Evolutionary conservation across 2,113 vertebrate genomes (phyloP), one percentile per base, ranked within the genome.

Genomic region (Falco punctatus): DNA sequence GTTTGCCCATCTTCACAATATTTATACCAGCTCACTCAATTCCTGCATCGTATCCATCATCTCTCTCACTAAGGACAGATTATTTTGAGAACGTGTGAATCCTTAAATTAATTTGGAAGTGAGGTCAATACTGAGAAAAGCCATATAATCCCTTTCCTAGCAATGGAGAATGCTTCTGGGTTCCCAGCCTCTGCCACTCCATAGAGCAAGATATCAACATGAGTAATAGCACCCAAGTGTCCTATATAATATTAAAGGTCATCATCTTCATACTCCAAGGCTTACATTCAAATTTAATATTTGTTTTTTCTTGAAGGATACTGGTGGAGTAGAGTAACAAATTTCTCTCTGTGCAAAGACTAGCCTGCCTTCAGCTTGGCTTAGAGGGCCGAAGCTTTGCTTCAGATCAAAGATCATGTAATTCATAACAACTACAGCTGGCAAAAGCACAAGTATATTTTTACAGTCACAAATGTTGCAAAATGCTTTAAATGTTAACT

Each of bases 31-130:
- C 46, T 92, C 49, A 52, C 54, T 92, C 78, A 32, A 72, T 62
- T 92, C 92, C 75, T 88, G 58, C 66, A 90, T 91, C 86, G 86
- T 81, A 77, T 64, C 61, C 62, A 84, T 86, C 78, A 51, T 91
- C 30, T 79, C 92, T 95, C 80, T 92, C 75, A 81, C 74, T 65
- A 88, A 88, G 61, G 35, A 55, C 62, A 92, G 61, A 67, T 86
- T 94, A 81, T 92, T 88, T 73, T 91, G 66, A 92, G 87, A 97
- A 96, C 23, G 67, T 93, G 77, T 95, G 73, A 95, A 94, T 81
- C 65, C 28, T 38, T 87, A 61, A 84, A 93, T 81, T 88, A 80
- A 96, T 91, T 84, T 92, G 73, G 77, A 83, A 93, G 62, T 46
- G 73, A 95, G 58, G 89, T 91, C 72, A 95, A 35, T 91, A 71